A percentile compares a stretch with the other conserved stretches of the same genome.
Conservation (phyloP, 2,113 vertebrate species). For the Oostethus manadensis region DNA sequence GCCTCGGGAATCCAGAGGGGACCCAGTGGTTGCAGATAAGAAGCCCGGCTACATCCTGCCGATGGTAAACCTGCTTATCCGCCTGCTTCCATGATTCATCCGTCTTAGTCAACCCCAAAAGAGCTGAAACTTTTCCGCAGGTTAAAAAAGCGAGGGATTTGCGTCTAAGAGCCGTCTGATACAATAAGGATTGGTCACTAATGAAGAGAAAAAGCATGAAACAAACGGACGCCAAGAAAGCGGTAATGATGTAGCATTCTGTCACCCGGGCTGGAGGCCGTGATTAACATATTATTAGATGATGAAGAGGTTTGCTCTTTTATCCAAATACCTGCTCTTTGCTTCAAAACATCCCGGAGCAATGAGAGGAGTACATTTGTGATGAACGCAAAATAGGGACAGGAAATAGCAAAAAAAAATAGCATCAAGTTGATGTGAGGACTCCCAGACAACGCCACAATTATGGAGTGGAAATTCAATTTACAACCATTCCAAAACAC, state of each 20-base stretch:
- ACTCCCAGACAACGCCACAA: constrained; percentile 4
- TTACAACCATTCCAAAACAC: constrained; percentile 16
- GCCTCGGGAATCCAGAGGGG: constrained; percentile 58
- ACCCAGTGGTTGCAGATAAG: constrained; percentile 62
- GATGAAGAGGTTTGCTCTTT: constrained; percentile 40
- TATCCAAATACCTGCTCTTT: constrained; percentile 40
- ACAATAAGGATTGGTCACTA: constrained; percentile 43
- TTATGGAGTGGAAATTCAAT: constrained; percentile 27
- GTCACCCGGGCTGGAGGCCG: constrained; percentile 34
- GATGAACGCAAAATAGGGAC: constrained; percentile 31
- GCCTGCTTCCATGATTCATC: constrained; percentile 52
- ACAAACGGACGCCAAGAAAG: constrained; percentile 46
- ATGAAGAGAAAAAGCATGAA: constrained; percentile 41
- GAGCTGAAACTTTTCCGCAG: constrained; percentile 17
- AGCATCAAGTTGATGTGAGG: constrained; percentile 19
- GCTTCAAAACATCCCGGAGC: constrained; percentile 33
- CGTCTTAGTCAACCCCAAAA: constrained; percentile 37
- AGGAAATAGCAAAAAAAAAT: constrained; percentile 10
- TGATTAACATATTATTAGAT: constrained; percentile 63
- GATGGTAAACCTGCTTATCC: constrained; percentile 71
- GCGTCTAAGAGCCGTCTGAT: constrained; percentile 1
- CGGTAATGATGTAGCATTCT: constrained; percentile 38
- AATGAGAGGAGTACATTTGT: constrained; percentile 33
- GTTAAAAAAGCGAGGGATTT: constrained; percentile 22
- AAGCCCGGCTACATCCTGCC: constrained; percentile 32